Conservation (phyloP, 2,888 invertebrate species). For the Pediacus dermestoides region DNA sequence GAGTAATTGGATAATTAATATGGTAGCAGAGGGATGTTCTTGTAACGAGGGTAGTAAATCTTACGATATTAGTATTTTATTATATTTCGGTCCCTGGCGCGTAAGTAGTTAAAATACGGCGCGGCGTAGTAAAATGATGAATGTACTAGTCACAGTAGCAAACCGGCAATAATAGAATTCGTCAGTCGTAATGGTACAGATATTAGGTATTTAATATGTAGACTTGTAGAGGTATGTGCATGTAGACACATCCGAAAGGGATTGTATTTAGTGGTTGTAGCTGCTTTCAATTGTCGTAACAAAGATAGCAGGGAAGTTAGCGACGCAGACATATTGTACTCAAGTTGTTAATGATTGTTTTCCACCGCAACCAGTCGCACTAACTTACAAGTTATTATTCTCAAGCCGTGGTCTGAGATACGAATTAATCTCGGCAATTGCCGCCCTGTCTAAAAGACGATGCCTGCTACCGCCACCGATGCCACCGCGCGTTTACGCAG, state of each 20-base stretch:
- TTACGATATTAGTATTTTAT: no score
- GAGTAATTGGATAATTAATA: no score
- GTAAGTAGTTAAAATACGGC: no score
- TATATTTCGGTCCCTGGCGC: no score
- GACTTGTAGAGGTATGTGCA: conserved; percentile 7
- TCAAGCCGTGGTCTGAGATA: conserved; percentile 21
- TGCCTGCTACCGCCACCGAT: no score
- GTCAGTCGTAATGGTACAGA: conserved; percentile 17
- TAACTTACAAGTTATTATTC: conserved; percentile 36
- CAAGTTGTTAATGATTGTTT: conserved; percentile 40
- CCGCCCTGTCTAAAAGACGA: conserved; percentile 11
- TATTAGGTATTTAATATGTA: conserved; percentile 23
- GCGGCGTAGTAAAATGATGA: no score
- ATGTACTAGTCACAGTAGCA: no score
- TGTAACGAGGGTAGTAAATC: no score
- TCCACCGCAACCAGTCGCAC: conserved; percentile 32
- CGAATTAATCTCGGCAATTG: conserved; percentile 24
- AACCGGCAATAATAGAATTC: conserved; percentile 9
- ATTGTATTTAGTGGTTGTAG: conserved; percentile 5
- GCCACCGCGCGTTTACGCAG: conserved; percentile 6
- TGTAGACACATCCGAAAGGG: conserved; percentile 7
- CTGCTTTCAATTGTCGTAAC: conserved; percentile 30
- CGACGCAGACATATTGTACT: conserved; percentile 36
- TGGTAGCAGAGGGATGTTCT: no score
- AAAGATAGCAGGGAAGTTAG: conserved; percentile 35